phyloP scores from a whole-genome alignment of 2,888 invertebrate genomes.

The Heliconius ismenius region DNA sequence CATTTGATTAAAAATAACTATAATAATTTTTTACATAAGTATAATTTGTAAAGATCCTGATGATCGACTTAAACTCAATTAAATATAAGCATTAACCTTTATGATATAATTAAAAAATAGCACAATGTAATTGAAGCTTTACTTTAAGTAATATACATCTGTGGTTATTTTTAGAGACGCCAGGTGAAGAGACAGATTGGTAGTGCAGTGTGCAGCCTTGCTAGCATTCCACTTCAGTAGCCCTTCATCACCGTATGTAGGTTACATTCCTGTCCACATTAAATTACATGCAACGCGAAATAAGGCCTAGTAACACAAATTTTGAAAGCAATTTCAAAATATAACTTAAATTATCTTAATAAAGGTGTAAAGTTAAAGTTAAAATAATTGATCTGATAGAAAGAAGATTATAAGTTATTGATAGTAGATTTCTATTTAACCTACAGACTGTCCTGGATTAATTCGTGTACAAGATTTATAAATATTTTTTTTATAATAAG shows the following conservation, averaged over 20 bases:
- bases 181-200: constrained; percentile 49
- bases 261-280: constrained; percentile 35
- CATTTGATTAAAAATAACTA: too few relatives aligned
- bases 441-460: background rate
- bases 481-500: background rate
- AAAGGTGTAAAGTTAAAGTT: too few relatives aligned
- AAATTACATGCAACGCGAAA: constrained; percentile 19
- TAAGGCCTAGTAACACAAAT: background rate
- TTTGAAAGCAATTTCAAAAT: background rate
- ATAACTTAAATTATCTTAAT: too few relatives aligned
- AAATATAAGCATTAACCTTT: background rate
- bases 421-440: background rate
- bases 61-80: background rate
- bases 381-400: too few relatives aligned
- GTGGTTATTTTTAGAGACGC: constrained; percentile 33
- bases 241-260: constrained; percentile 38
- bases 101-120: constrained; percentile 1
- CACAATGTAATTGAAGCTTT: constrained; percentile 30
- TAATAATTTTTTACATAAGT: too few relatives aligned
- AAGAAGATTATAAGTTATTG: too few relatives aligned
- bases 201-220: constrained; percentile 43
- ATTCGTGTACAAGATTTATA: background rate
- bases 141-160: constrained; percentile 15
- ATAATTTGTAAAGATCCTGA: background rate
- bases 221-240: constrained; percentile 40